Evolutionary conservation across 2,113 vertebrate species (phyloP), one percentile per base, ranked within the genome.

Genomic region (Eira barbara): DNA sequence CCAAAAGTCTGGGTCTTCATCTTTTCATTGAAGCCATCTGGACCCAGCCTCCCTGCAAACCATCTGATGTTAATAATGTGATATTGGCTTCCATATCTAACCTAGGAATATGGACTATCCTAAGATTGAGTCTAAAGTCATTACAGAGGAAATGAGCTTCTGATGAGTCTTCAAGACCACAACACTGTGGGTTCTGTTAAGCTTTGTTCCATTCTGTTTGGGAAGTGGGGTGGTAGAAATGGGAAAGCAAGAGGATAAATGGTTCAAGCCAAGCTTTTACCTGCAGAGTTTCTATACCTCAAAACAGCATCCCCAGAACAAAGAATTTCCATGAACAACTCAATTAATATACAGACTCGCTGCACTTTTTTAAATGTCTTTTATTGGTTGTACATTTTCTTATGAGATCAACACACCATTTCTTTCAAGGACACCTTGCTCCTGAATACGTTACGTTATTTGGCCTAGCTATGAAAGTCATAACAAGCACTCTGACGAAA

Each of bases 351-450:
- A 76, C 65, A 97, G 95, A 98, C 81, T 85, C 84, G 1, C 9
- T 47, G 21, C 21, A 34, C 0, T 96, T 98, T 98, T 98, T 91
- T 2, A 97, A 98, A 93, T 97, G 97, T 98, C 98, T 98, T 99
- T 99, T 98, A 98, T 98, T 98, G 96, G 84, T 98, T 98, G 98
- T 98, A 99, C 98, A 98, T 98, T 98, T 94, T 96, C 63, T 92
- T 95, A 98, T 95, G 96, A 39, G 81, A 98, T 97, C 79, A 97
- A 98, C 97, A 98, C 97, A 98, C 96, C 98, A 95, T 96, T 74
- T 97, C 97, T 91, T 91, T 97, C 49, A 88, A 98, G 97, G 97
- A 98, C 95, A 98, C 97, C 93, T 97, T 97, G 97, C 94, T 98
- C 95, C 97, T 95, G 92, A 96, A 89, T 97, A 97, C 78, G 1